Percentiles rank a stretch among this genome's conserved stretches.
These are phyloP conservation scores for Mactromeris polynyma DNA, from an alignment of 2,888 invertebrate genomes.

Conservation along the genomic window DNA sequence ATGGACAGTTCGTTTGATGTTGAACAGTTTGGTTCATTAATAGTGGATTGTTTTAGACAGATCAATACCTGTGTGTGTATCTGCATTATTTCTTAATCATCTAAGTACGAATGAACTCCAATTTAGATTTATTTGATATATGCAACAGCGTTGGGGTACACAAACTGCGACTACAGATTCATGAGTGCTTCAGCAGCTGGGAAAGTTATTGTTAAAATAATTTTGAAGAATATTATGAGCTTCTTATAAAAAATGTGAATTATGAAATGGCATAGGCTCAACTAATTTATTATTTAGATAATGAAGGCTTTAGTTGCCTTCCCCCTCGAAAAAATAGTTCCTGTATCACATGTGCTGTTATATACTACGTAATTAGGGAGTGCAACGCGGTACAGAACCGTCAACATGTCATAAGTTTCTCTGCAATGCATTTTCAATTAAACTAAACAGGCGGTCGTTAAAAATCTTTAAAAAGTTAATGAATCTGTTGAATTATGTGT, in stretches of 20 bases:
- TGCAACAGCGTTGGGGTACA: no score
- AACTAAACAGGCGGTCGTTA: not conserved
- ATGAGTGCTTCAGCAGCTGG: no score
- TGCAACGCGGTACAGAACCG: not conserved
- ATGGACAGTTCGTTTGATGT: not conserved
- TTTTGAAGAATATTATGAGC: no score
- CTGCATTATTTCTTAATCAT: no score
- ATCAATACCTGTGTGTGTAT: not conserved
- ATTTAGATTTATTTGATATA: no score
- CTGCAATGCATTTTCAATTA: not conserved
- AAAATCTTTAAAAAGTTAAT: slow-evolving; percentile 8
- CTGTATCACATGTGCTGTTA: not conserved
- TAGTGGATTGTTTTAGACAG: not conserved
- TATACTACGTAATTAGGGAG: not conserved
- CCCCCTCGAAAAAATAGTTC: not conserved
- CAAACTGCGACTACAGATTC: no score
- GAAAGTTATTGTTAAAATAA: no score
- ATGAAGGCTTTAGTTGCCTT: not conserved
- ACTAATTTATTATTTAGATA: not conserved
- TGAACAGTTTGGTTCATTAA: not conserved
- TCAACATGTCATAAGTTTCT: not conserved
- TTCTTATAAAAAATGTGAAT: no score
- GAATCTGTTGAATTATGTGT: not conserved
- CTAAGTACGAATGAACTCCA: no score
- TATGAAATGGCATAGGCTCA: not conserved